phyloP scores from a whole-genome alignment of 2,113 vertebrate species.

The Prolemur simus region DNA sequence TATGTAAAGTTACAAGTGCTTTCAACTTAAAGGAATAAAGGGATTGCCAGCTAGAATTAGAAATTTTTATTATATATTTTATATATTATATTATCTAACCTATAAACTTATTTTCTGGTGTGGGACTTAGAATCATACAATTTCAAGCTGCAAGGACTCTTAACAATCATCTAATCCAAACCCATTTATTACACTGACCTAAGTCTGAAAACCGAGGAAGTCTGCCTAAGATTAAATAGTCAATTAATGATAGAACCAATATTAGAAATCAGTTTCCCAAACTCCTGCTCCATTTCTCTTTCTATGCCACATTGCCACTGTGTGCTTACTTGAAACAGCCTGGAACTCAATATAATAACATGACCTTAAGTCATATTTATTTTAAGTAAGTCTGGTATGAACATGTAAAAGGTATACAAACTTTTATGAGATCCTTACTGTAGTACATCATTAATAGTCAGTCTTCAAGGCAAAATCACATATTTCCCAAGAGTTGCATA shows the following conservation, averaged over 20 bases:
- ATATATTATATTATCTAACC: background rate
- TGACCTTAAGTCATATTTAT: background rate
- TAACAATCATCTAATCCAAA: background rate
- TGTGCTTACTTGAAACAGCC: background rate
- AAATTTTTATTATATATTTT: background rate
- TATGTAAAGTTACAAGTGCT: slow-evolving; percentile 1
- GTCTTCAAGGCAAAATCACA: background rate
- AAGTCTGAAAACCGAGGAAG: background rate
- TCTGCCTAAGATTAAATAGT: background rate
- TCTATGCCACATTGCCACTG: background rate
- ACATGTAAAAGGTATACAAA: background rate
- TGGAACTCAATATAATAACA: background rate
- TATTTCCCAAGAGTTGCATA: background rate
- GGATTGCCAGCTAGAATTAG: slow-evolving; percentile 29
- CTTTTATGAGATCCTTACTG: background rate
- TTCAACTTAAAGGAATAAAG: slow-evolving; percentile 30
- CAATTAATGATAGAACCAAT: background rate
- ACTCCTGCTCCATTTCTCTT: background rate
- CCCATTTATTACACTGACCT: background rate
- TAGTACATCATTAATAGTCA: background rate
- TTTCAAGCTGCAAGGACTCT: background rate
- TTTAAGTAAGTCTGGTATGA: background rate
- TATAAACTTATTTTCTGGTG: slow-evolving; percentile 15
- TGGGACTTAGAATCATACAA: background rate
- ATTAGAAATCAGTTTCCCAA: background rate